Evolutionary conservation across 2,888 invertebrate genomes (phyloP), one percentile per base, ranked within the genome.

Genomic region (Mesorhabditis spiculigera): DNA sequence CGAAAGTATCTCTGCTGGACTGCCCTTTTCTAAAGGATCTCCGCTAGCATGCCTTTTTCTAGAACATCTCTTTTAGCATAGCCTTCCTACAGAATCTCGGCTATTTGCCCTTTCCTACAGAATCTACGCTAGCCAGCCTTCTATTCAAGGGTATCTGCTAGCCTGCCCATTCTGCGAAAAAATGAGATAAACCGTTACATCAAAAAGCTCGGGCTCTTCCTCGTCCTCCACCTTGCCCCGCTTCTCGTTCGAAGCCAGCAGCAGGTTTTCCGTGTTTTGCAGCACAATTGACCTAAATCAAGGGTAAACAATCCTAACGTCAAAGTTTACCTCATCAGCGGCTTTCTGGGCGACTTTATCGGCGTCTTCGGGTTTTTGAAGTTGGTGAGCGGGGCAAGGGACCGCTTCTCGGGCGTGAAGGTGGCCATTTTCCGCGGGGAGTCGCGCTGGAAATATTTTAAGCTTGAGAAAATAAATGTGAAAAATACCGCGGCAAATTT

Each of bases 201-300:
- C 66, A 68, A 73, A 73, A n/a, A 65, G 43, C 42, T 65, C 28
- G 10, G 67, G 70, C 13, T 45, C 69, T 4, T 63, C 64, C 42
- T 68, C 71, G 10, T 71, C 73, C 10, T 72, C 70, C 13, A 65
- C 63, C n/a, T 45, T 63, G 66, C 65, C 58, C 50, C 45, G 10
- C 68, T 77, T 77, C 50, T 74, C 74, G 0, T 74, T 75, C 28
- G 77, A 73, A 6, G 77, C 74, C 43, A 72, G 43, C 41, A 77
- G 67, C 4, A 77, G 74, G 43, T 70, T 66, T 61, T 69, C 68
- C 43, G 74, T 62, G 50, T 77, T 74, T 73, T 77, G 66, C 28
- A 68, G 66, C 45, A 65, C 45, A 5, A 70, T 10, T 63, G n/a
- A 42, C 58, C 43, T 41, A 50, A 50, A 50, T 13, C 10, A 50